Base-by-base conservation (phyloP, 2,797 vertebrate species). In the Alfaro cultratus region DNA sequence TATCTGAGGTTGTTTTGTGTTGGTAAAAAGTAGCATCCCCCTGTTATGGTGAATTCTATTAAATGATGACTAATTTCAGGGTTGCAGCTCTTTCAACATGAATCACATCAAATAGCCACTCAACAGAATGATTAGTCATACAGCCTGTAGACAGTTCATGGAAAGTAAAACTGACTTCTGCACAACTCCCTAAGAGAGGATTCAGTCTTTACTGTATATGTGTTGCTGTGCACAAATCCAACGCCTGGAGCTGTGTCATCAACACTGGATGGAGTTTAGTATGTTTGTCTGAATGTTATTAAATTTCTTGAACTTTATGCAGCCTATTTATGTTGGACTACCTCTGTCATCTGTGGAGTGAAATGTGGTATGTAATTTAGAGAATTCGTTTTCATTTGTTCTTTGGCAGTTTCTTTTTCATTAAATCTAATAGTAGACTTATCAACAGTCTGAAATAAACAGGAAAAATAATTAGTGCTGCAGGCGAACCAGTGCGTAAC, bases 141-240 rank as follows among this genome's bases (percentile, higher is more conserved):
- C 75, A 62, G 76, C 74, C 77, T 10, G 77, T 78, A 82, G 83
- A 81, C 81, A 26, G 80, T 11, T 12, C 29, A 26, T 10, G 64
- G 23, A 85, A 87, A 79, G 83, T 64, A 77, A 71, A 80, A 83
- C 78, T 77, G 81, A 82, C 80, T 93, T 78, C 49, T 83, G 67
- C 11, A 13, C 87, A 80, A 88, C 57, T 79, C 79, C 0, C 68
- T 4, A 18, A 76, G 70, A 74, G 70, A 87, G 82, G 80, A 81
- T 78, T 87, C 76, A 34, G 71, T 73, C 62, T 78, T 73, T 55
- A n/a, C n/a, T n/a, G n/a, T n/a, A 76, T 77, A 64, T 51, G 39
- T 29, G 12, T 68, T 36, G 11, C 85, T 26, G 53, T 71, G 34
- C 34, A 41, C 55, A 74, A 73, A 85, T 75, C 80, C 79, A 64